Percentiles rank a stretch among this genome's conserved stretches.
phyloP scores from a whole-genome alignment of 2,797 vertebrate species.

The Lutjanus campechanus region DNA sequence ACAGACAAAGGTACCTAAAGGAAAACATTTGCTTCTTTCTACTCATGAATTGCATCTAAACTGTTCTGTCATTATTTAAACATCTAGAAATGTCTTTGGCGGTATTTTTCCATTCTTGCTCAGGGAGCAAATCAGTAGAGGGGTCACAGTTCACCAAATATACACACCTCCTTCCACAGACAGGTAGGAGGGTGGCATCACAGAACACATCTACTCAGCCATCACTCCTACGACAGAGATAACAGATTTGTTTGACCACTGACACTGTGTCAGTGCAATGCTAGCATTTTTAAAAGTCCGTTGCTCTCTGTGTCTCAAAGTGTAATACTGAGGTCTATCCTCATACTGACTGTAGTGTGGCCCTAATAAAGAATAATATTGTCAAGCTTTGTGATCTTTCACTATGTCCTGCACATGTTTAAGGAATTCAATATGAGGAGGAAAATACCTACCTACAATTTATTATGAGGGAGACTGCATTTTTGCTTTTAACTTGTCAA shows the following conservation, averaged over 20 bases:
- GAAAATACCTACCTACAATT: not conserved
- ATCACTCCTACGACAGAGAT: not conserved
- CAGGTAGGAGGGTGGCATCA: not conserved
- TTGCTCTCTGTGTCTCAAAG: no score
- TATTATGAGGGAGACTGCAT: not conserved
- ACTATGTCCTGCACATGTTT: not conserved
- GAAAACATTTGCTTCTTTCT: no score
- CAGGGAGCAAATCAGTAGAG: not conserved
- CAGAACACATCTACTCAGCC: not conserved
- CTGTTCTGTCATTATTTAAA: slow-evolving; percentile 12
- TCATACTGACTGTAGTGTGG: no score
- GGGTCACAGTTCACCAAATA: not conserved
- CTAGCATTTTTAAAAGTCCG: no score
- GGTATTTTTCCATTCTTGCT: not conserved
- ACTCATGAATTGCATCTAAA: not conserved
- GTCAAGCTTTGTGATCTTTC: no score
- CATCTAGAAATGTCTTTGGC: not conserved
- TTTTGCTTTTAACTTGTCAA: not conserved
- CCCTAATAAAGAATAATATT: no score
- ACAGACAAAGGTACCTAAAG: not conserved
- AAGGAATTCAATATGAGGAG: not conserved
- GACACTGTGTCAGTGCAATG: no score
- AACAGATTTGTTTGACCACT: not conserved
- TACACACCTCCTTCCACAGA: not conserved
- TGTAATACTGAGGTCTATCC: no score